Conservation (phyloP, 1,140 invertebrate genomes). For the Epicauta chinensis region DNA sequence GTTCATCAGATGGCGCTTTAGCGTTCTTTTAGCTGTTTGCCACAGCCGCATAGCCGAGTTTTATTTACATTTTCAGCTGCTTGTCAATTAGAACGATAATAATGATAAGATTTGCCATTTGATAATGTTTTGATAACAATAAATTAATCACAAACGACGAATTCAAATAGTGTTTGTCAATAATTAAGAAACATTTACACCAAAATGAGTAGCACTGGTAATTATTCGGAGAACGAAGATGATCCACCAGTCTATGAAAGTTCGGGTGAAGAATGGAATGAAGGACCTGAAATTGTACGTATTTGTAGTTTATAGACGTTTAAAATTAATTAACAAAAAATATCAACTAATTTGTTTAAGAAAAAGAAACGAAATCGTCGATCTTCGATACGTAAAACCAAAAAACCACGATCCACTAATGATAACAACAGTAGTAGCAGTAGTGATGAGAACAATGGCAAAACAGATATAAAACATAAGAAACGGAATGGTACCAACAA, state of each 20-base stretch:
- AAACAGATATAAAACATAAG: conserved; percentile 13
- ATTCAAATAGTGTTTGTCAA: not conserved
- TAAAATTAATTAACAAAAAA: conserved; percentile 19
- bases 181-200: not conserved
- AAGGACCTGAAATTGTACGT: conserved; percentile 18
- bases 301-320: not conserved
- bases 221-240: conserved; percentile 37
- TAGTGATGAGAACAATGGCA: not conserved
- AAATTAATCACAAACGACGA: no score
- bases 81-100: no score
- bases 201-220: conserved; percentile 20
- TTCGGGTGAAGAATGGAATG: conserved; percentile 37
- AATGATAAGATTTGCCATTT: not conserved
- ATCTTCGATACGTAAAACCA: not conserved
- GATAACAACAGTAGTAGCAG: conserved; percentile 1
- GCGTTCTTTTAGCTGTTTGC: no score
- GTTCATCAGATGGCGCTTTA: no score
- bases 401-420: conserved; percentile 5
- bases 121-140: no score
- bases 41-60: no score
- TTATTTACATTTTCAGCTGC: no score
- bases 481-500: conserved; percentile 16
- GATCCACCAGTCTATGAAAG: conserved; percentile 38
- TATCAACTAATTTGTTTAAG: not conserved
- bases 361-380: conserved; percentile 1